Evolutionary conservation across 2,113 vertebrate genomes (phyloP), one percentile per base, ranked within the genome.

Genomic region (Clarias gariepinus): DNA sequence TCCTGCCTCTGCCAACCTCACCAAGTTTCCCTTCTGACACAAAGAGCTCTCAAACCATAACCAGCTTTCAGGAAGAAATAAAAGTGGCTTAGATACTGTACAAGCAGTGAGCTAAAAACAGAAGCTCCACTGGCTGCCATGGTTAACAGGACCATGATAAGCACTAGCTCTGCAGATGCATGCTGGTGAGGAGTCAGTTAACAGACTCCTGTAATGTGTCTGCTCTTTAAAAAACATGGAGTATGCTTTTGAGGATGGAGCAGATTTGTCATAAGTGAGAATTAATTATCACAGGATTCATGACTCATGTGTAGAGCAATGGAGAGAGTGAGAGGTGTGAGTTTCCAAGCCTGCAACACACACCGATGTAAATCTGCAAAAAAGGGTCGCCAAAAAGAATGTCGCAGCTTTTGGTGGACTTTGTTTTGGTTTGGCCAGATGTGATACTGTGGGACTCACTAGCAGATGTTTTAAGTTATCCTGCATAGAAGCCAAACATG

Each of bases 341-440:
- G 18, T 87, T 66, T 84, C 28, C 78, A 53, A 55, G 74, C 21
- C 33, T 25, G 64, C 74, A 61, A 77, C 78, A 47, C 60, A 33
- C 57, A 53, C n/a, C 18, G 52, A 60, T 10, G 18, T 33, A 36
- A 52, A 60, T 82, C 41, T 55, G 79, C 41, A 84, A 10, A 28
- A 8, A 6, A 47, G 6, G 47, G 47, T 47, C 25, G 57, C 25
- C 82, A 25, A 73, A 55, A 88, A 81, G 71, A 53, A 82, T 47
- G 41, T 28, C 15, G 18, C 41, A 55, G 52, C 90, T 93, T 47
- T 92, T 92, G 89, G 91, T 90, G 92, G 90, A 90, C 84, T 84
- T 89, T 94, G 92, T 95, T 93, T 94, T 93, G 90, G 86, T 92
- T 90, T 91, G 87, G 79, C 91, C 92, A 94, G 92, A 94, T 94